phyloP scores from a whole-genome alignment of 2,888 invertebrate genomes.

The Platycnemis pennipes region DNA sequence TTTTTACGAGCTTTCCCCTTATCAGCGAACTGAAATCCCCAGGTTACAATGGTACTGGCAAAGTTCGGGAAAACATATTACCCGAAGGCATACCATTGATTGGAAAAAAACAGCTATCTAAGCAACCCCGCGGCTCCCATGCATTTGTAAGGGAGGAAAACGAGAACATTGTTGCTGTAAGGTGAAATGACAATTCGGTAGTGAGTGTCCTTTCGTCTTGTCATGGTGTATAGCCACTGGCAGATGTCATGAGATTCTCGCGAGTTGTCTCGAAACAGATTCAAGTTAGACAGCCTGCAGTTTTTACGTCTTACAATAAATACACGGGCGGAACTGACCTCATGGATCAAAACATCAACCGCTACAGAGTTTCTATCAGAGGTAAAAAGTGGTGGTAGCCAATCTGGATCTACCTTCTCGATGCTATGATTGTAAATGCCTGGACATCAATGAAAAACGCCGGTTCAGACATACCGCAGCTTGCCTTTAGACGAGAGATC shows the following conservation, averaged over 20 bases:
- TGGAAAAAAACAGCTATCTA: too few species aligned
- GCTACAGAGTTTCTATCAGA: background rate
- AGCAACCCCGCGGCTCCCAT: background rate
- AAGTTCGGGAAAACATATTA: too few species aligned
- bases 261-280: too few species aligned
- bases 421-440: background rate
- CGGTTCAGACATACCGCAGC: background rate
- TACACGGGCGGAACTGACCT: constrained; percentile 21
- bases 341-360: background rate
- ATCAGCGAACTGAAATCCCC: too few species aligned
- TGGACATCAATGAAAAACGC: background rate
- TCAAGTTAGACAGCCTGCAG: too few species aligned
- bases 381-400: too few species aligned
- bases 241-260: too few species aligned
- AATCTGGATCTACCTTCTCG: background rate
- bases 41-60: too few species aligned
- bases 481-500: background rate
- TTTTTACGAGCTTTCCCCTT: too few species aligned
- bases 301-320: background rate
- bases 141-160: background rate
- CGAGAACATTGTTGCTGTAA: background rate
- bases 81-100: too few species aligned
- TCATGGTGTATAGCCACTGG: too few species aligned
- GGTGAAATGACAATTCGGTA: background rate
- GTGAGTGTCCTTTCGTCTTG: background rate